These are phyloP conservation scores for Aproaerema taeniolella DNA, from an alignment of 2,888 invertebrate species.

Conservation along the genomic window DNA sequence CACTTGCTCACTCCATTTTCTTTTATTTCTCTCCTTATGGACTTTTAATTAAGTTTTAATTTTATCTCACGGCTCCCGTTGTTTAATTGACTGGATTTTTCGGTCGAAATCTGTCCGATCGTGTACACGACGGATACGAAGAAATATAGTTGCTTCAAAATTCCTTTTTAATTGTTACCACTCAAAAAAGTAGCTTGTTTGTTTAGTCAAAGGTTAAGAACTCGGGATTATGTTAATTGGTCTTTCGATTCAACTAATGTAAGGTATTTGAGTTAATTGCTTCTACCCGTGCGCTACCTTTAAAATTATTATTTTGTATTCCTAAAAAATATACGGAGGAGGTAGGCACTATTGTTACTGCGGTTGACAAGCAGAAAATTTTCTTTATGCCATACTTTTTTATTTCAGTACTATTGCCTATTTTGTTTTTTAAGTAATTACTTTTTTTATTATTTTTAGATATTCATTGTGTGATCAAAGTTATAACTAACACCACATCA, in stretches of 20 bases:
- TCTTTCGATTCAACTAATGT: constrained; percentile 7
- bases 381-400: no score
- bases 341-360: no score
- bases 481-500: no score
- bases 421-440: no score
- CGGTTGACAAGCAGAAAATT: no score
- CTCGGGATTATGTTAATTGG: constrained; percentile 20
- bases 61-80: constrained; percentile 64
- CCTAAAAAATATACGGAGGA: no score
- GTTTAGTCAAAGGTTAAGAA: constrained; percentile 14
- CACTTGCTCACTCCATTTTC: constrained; percentile 29
- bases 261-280: no score
- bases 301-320: no score
- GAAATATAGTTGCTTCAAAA: constrained; percentile 36
- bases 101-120: constrained; percentile 38
- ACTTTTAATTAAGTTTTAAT: constrained; percentile 74
- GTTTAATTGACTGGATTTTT: constrained; percentile 50
- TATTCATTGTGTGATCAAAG: no score
- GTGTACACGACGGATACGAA: constrained; percentile 22
- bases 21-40: constrained; percentile 38
- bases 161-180: constrained; percentile 32
- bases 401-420: no score
- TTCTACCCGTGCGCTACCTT: no score
- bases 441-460: no score
- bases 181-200: constrained; percentile 10